Evolutionary conservation across 2,888 invertebrate species (phyloP), one percentile per base, ranked within the genome.

Genomic region (Xestia rhomboidea): DNA sequence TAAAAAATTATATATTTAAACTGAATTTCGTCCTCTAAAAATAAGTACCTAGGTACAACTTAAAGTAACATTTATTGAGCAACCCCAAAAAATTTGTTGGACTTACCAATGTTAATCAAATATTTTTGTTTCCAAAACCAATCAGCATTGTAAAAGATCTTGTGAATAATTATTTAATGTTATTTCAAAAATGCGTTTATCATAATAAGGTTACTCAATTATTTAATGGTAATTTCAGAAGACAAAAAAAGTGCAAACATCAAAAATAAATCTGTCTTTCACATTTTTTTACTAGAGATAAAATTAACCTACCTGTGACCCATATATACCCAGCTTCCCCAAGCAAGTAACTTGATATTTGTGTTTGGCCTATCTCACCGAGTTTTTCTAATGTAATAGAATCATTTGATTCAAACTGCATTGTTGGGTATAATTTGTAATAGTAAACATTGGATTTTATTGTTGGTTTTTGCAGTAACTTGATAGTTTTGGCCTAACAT

Each of bases 381-480:
- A 89, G 87, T 80, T 90, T 93, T 91, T 83, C 60, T 84, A 88
- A 81, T 88, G 93, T 89, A 93, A 94, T 93, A 83, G 91, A 93
- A 94, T 92, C 87, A 89, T 91, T 89, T 88, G 85, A 91, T 91
- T 91, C 87, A 89, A 82, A 78, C 78, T 87, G 84, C 75, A 92
- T 95, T 95, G 94, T 95, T 86, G 81, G 67, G 90, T 88, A 94
- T 96, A 96, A 96, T 96, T 96, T 91, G 94, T 92, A 93, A 95
- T 92, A 94, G 95, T 96, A 96, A 96, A 96, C 94, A 96, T 95
- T 95, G 93, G 91, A 89, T 79, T 81, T 83, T 82, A 91, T 94
- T 94, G 93, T 95, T 87, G 62, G 67, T 86, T 93, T 94, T 94
- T 94, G 79, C 75, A 44, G 92, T 86, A 90, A 93, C 76, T 62